Percentiles rank a stretch among this genome's conserved stretches.
Conservation (phyloP, 2,888 invertebrate species). For the Hoplodrina blanda region DNA sequence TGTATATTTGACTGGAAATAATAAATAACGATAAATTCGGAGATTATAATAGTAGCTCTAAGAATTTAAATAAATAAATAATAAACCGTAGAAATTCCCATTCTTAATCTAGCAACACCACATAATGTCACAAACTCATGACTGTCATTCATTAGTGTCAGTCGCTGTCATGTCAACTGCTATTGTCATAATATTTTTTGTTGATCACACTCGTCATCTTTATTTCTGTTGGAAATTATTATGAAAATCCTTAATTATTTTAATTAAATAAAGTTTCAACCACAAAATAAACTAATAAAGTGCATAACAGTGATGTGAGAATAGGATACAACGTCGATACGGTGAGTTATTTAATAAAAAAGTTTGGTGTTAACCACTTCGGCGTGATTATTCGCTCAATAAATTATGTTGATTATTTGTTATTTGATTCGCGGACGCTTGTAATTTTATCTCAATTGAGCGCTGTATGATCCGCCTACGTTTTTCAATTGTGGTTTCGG, state of each 20-base stretch:
- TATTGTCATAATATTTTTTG: slow-evolving; percentile 64
- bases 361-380: slow-evolving; percentile 25
- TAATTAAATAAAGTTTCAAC: slow-evolving; percentile 27
- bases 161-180: slow-evolving; percentile 40
- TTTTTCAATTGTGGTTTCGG: slow-evolving; percentile 26
- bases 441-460: slow-evolving; percentile 56
- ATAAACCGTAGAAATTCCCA: neutral
- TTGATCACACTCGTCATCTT: slow-evolving; percentile 46
- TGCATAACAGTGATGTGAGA: slow-evolving; percentile 56
- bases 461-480: slow-evolving; percentile 47
- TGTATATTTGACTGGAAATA: accelerated
- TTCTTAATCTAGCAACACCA: slow-evolving; percentile 36
- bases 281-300: slow-evolving; percentile 6
- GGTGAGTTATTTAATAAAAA: slow-evolving; percentile 43
- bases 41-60: too few species aligned
- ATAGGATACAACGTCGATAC: slow-evolving; percentile 16
- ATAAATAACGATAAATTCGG: neutral
- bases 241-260: slow-evolving; percentile 28
- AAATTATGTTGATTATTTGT: slow-evolving; percentile 55
- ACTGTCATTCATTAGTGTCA: slow-evolving; percentile 21
- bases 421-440: slow-evolving; percentile 56
- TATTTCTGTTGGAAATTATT: slow-evolving; percentile 38
- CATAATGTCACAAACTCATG: slow-evolving; percentile 14
- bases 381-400: slow-evolving; percentile 35
- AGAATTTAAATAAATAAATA: too few species aligned